phyloP scores from a whole-genome alignment of 2,113 vertebrate species.

The Neoarius graeffei region DNA sequence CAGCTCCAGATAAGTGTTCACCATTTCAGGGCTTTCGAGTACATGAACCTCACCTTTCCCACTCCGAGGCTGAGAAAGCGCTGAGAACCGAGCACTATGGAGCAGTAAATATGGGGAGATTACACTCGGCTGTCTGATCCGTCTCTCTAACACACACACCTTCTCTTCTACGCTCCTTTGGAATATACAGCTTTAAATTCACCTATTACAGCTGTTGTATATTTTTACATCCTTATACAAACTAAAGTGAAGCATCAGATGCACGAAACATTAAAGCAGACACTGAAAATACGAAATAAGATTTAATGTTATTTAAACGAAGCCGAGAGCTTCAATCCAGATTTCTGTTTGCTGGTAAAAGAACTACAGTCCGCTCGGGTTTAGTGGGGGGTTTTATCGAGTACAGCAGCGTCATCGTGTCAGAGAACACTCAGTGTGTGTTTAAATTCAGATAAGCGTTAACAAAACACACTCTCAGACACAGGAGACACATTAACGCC shows the following conservation, averaged over 20 bases:
- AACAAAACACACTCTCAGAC: background rate
- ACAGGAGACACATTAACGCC: background rate
- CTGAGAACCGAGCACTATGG: conserved; percentile 38
- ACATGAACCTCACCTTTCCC: conserved; percentile 61
- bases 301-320: background rate
- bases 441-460: background rate
- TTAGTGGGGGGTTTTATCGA: background rate
- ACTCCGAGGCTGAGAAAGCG: conserved; percentile 48
- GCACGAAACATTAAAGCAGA: background rate
- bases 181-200: background rate
- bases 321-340: background rate
- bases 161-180: conserved; percentile 29
- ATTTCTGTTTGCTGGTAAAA: background rate
- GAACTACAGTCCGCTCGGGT: background rate
- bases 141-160: conserved; percentile 27
- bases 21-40: conserved; percentile 60
- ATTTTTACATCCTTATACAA: background rate
- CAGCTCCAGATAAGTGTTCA: conserved; percentile 67
- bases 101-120: conserved; percentile 54
- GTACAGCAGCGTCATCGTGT: background rate
- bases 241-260: background rate
- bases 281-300: background rate
- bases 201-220: background rate
- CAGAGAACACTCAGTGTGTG: background rate
- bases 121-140: conserved; percentile 14